phyloP scores from a whole-genome alignment of 2,888 invertebrate species.

The Chironomus riparius region DNA sequence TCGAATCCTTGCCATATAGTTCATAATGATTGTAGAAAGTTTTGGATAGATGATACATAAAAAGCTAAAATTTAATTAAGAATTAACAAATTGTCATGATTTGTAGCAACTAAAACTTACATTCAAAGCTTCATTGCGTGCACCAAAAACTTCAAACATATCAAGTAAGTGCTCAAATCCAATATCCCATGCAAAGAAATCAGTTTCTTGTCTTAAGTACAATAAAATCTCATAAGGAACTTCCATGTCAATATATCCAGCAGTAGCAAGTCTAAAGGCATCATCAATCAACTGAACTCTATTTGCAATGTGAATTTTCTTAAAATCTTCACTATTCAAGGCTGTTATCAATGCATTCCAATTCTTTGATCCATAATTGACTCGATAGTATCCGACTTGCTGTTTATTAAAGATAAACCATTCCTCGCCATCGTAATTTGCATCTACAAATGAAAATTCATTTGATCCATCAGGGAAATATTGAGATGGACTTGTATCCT shows the following conservation, averaged over 20 bases:
- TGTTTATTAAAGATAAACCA: conserved; percentile 28
- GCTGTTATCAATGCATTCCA: conserved; percentile 7
- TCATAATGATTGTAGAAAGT: not conserved
- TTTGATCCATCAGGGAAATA: not conserved
- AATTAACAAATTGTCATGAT: not conserved
- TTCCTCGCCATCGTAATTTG: not conserved
- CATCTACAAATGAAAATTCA: not conserved
- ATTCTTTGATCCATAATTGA: conserved; percentile 23
- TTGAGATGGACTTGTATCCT: not conserved
- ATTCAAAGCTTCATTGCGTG: not conserved
- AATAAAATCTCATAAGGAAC: conserved; percentile 42
- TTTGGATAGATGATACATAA: not conserved
- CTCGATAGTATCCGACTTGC: conserved; percentile 27
- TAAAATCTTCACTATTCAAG: conserved; percentile 13
- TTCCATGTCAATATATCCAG: conserved; percentile 44
- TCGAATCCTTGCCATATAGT: not conserved
- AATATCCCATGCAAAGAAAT: conserved; percentile 47
- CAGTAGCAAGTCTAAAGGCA: conserved; percentile 50
- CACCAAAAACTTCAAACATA: not conserved
- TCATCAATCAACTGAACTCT: conserved; percentile 66
- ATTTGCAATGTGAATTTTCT: conserved; percentile 42
- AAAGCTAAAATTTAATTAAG: not conserved
- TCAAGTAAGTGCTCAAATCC: not conserved
- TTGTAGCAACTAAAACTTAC: not conserved
- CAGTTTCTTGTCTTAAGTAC: conserved; percentile 49